Percentiles rank a stretch among this genome's conserved stretches.
Evolutionary conservation across 2,113 vertebrate species (phyloP).

Genomic region (Struthidea cinerea): DNA sequence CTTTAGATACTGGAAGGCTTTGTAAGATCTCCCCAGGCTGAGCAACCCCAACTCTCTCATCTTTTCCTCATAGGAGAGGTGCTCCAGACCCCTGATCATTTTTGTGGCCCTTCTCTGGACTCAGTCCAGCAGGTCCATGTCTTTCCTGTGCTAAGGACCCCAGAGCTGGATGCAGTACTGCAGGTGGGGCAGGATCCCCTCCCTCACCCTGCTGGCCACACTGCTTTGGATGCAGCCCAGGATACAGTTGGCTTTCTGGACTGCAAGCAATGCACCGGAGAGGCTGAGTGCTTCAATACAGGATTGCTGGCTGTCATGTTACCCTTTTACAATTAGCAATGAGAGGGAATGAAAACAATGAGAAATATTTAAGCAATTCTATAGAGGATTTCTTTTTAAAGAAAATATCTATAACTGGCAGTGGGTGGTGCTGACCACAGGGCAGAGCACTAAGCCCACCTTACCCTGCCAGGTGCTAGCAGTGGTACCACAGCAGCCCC

Average conservation of each 20-base stretch:
- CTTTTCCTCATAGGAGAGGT: neutral
- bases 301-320: neutral
- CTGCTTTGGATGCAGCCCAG: neutral
- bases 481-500: neutral
- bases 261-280: neutral
- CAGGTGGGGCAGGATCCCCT: neutral
- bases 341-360: neutral
- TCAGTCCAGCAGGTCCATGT: neutral
- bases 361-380: neutral
- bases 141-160: neutral
- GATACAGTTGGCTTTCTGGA: neutral
- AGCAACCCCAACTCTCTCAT: neutral
- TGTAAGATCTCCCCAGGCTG: neutral
- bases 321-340: neutral
- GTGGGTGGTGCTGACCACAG: neutral
- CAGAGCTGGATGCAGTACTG: neutral
- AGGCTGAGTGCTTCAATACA: fast-evolving
- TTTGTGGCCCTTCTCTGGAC: neutral
- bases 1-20: neutral
- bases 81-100: neutral
- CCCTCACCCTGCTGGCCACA: neutral
- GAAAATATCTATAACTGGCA: neutral
- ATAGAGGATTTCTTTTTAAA: fast-evolving
- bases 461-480: fast-evolving
- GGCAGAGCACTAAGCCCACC: neutral